These are phyloP conservation scores for Centropyge bicolor DNA, from an alignment of 2,797 vertebrate species.

Conservation along the genomic window DNA sequence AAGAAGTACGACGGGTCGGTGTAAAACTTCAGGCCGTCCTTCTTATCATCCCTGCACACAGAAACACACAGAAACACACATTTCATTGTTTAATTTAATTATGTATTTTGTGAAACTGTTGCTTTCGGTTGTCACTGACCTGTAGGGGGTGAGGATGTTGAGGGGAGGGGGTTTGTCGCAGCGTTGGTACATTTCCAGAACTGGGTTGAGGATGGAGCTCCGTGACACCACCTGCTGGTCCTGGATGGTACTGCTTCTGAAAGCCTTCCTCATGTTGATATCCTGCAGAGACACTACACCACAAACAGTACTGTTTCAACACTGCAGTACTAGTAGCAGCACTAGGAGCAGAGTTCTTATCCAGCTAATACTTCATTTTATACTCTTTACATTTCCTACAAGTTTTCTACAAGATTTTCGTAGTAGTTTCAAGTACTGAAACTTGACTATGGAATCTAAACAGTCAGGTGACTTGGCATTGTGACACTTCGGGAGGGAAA, in stretches of 20 bases:
- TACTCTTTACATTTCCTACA: too few relatives aligned
- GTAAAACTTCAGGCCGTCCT: slow-evolving; percentile 95
- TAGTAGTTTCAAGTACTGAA: too few relatives aligned
- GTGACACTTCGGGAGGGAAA: too few relatives aligned
- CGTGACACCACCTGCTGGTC: slow-evolving; percentile 92
- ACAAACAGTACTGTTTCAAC: slow-evolving; percentile 84
- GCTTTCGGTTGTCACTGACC: slow-evolving; percentile 81
- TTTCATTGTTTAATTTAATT: too few relatives aligned
- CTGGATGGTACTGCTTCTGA: slow-evolving; percentile 91
- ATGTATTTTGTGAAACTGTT: neutral
- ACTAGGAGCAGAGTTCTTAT: neutral
- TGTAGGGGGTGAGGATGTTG: slow-evolving; percentile 90
- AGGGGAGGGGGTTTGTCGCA: slow-evolving; percentile 90
- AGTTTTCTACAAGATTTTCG: too few relatives aligned
- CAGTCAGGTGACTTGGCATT: too few relatives aligned
- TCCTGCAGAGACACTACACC: slow-evolving; percentile 91
- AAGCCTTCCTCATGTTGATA: slow-evolving; percentile 93
- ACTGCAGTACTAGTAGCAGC: too few relatives aligned
- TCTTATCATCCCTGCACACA: slow-evolving; percentile 90
- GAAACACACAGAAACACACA: slow-evolving; percentile 32
- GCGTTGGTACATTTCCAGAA: slow-evolving; percentile 90
- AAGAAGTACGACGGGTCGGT: slow-evolving; percentile 96
- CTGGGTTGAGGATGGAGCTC: slow-evolving; percentile 89
- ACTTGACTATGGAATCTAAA: too few relatives aligned
- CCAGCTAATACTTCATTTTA: neutral